Conservation (phyloP, 2,797 vertebrate species). For the Gadopsis bispinosus region DNA sequence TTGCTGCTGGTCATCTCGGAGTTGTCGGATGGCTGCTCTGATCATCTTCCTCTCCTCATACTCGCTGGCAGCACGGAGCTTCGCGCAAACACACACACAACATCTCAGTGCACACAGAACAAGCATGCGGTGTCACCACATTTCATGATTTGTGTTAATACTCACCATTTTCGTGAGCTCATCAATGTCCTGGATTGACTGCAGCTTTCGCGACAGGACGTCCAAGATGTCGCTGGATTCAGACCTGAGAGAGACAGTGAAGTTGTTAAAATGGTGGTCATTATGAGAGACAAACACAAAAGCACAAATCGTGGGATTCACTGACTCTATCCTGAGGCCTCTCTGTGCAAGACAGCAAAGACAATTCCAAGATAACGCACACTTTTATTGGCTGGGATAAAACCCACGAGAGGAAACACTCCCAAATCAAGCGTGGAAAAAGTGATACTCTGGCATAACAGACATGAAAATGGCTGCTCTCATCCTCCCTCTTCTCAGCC, state of each 20-base stretch:
- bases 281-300: slow-evolving; percentile 10
- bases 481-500: slow-evolving; percentile 22
- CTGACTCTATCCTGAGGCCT: slow-evolving; percentile 27
- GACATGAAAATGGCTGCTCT: slow-evolving; percentile 34
- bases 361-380: slow-evolving; percentile 41
- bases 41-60: slow-evolving; percentile 97
- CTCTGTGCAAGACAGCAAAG: slow-evolving; percentile 16
- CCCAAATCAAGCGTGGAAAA: slow-evolving; percentile 53
- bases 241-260: slow-evolving; percentile 75
- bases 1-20: slow-evolving; percentile 91
- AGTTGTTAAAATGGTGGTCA: background rate
- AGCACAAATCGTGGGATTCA: slow-evolving; percentile 11
- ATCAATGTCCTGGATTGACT: slow-evolving; percentile 90
- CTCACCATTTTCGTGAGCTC: slow-evolving; percentile 92
- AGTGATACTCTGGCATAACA: slow-evolving; percentile 42
- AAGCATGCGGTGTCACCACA: background rate
- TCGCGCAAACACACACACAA: slow-evolving; percentile 11
- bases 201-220: slow-evolving; percentile 85
- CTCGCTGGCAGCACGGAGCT: slow-evolving; percentile 89
- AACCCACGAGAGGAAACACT: slow-evolving; percentile 46
- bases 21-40: slow-evolving; percentile 91
- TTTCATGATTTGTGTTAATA: background rate
- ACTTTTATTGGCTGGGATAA: slow-evolving; percentile 35
- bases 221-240: slow-evolving; percentile 86
- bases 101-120: background rate